Conservation (phyloP, 2,113 vertebrate species). For the Danionella cerebrum region DNA sequence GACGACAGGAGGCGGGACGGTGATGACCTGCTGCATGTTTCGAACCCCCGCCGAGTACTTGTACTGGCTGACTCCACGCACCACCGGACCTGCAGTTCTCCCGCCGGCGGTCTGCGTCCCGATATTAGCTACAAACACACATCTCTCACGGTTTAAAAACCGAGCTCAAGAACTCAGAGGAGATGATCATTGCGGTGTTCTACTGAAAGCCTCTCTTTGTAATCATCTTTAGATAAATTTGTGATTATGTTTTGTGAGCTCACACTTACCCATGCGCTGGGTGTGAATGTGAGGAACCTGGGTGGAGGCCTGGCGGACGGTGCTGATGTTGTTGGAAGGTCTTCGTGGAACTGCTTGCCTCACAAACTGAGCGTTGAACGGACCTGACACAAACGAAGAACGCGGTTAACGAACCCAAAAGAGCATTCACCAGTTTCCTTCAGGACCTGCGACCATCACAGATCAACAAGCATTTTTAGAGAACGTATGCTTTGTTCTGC, state of each 20-base stretch:
- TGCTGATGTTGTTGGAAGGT: constrained; percentile 66
- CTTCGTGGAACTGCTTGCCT: constrained; percentile 57
- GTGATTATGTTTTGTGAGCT: too few species aligned
- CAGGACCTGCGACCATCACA: too few species aligned
- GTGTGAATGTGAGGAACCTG: constrained; percentile 72
- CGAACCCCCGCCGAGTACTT: constrained; percentile 72
- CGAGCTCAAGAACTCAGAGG: too few species aligned
- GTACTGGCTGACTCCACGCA: constrained; percentile 64
- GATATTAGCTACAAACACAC: constrained; percentile 88
- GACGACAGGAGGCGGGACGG: constrained; percentile 43
- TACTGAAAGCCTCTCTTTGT: too few species aligned
- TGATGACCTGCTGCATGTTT: constrained; percentile 63
- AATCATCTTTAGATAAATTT: too few species aligned
- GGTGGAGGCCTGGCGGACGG: constrained; percentile 77
- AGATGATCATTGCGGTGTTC: too few species aligned
- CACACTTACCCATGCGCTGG: constrained; percentile 77
- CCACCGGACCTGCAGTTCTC: constrained; percentile 44
- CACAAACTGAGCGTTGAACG: constrained; percentile 61
- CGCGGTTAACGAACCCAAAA: too few species aligned
- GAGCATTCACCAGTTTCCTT: too few species aligned
- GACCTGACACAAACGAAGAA: constrained; percentile 30
- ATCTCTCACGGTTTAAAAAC: too few species aligned
- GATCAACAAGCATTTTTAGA: too few species aligned
- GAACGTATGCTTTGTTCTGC: too few species aligned
- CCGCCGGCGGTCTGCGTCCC: constrained; percentile 83